Percentiles rank a stretch among this genome's conserved stretches.
Conservation (phyloP, 2,797 vertebrate species). For the Babyrousa celebensis region DNA sequence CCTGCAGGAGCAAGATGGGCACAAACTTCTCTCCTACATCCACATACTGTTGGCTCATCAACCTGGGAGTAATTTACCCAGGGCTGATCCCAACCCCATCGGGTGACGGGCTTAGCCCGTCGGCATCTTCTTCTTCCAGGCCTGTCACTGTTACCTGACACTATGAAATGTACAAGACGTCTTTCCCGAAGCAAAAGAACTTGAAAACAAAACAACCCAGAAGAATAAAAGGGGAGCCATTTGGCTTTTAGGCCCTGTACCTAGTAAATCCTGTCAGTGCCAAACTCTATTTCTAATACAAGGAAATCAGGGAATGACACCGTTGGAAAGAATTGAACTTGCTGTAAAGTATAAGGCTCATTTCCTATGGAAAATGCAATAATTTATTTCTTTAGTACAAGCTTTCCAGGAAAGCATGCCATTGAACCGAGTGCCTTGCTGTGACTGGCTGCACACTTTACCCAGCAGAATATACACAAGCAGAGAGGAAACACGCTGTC, state of each 20-base stretch:
- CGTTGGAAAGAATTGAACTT: conserved; percentile 64
- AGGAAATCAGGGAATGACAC: conserved; percentile 66
- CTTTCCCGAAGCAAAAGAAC: conserved; percentile 66
- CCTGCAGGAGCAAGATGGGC: background rate
- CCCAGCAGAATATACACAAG: conserved; percentile 71
- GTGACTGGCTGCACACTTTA: conserved; percentile 41
- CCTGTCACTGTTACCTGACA: background rate
- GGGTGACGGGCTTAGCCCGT: background rate
- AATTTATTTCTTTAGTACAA: conserved; percentile 77
- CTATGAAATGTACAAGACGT: background rate
- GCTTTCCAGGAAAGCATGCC: conserved; percentile 76
- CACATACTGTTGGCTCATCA: background rate
- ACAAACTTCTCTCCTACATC: background rate
- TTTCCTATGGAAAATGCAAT: conserved; percentile 71
- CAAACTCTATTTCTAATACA: conserved; percentile 60
- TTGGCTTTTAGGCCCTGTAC: conserved; percentile 31
- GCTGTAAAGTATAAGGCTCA: conserved; percentile 65
- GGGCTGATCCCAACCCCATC: background rate
- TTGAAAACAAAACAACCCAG: background rate
- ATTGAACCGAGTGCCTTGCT: conserved; percentile 46
- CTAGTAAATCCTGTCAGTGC: conserved; percentile 55
- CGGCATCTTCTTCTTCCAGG: conserved; percentile 20
- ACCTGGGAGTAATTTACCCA: conserved; percentile 26
- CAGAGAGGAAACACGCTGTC: conserved; percentile 75
- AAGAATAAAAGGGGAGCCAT: conserved; percentile 32